phyloP scores from a whole-genome alignment of 1,140 invertebrate species.

The Tribolium castaneum region DNA sequence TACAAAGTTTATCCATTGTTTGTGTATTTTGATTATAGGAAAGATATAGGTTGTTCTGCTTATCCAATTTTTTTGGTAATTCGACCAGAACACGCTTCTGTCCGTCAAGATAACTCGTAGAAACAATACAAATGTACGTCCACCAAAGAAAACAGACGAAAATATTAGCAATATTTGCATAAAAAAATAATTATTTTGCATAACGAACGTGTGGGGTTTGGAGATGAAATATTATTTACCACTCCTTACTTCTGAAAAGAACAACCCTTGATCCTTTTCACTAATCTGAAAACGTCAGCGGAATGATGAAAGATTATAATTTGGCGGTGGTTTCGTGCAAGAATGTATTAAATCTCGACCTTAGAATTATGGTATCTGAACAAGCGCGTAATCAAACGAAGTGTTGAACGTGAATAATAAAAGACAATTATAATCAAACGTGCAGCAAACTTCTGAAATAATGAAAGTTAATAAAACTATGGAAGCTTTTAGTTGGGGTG shows the following conservation, averaged over 20 bases:
- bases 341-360: conserved; percentile 2
- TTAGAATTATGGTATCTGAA: conserved; percentile 22
- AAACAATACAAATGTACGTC: background rate
- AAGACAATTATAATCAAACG: conserved; percentile 32
- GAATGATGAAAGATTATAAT: conserved; percentile 23
- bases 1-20: conserved; percentile 36
- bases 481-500: conserved; percentile 27
- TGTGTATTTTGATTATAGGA: conserved; percentile 22
- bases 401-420: conserved; percentile 35
- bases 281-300: background rate
- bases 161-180: background rate
- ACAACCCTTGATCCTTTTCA: background rate
- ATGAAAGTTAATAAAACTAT: conserved; percentile 36
- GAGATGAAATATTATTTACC: background rate
- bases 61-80: conserved; percentile 33
- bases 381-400: conserved; percentile 29
- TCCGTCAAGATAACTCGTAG: background rate
- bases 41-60: conserved; percentile 18
- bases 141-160: background rate
- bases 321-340: conserved; percentile 15
- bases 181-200: no score
- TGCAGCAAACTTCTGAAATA: conserved; percentile 29
- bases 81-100: conserved; percentile 2
- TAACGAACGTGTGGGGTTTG: background rate
- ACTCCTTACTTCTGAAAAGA: background rate